Percentiles rank a stretch among this genome's conserved stretches.
Evolutionary conservation across 1,140 invertebrate genomes (phyloP).

Genomic region (Diachasma alloeum): DNA sequence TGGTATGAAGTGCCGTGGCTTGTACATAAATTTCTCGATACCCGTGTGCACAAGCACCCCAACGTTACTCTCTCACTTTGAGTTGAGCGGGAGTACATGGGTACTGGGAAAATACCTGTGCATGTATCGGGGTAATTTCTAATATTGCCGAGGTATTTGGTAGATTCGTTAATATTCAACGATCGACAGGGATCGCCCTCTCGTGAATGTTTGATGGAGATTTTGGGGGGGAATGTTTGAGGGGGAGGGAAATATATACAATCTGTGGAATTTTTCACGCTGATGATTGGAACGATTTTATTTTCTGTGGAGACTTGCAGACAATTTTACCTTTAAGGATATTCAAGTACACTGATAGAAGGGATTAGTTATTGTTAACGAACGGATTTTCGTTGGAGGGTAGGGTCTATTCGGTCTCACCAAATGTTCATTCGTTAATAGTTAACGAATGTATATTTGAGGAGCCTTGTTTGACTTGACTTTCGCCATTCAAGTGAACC

Average conservation of each 20-base stretch:
- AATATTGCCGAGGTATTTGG: slow-evolving; percentile 17
- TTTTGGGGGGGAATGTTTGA: not conserved
- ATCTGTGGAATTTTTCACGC: not conserved
- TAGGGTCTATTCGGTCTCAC: too few relatives aligned
- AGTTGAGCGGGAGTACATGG: not conserved
- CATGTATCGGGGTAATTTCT: slow-evolving; percentile 10
- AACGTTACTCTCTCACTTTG: not conserved
- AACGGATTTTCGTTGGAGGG: too few relatives aligned
- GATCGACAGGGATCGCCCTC: not conserved
- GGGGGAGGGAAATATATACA: not conserved
- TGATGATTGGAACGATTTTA: not conserved
- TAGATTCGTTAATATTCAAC: slow-evolving; percentile 31
- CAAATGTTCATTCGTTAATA: too few relatives aligned
- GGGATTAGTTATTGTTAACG: too few relatives aligned
- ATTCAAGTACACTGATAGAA: too few relatives aligned
- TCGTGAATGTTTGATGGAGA: slow-evolving; percentile 23
- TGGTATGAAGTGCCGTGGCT: slow-evolving; percentile 23
- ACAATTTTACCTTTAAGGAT: too few relatives aligned
- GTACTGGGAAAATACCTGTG: not conserved
- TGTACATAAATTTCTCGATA: slow-evolving; percentile 30
- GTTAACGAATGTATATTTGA: too few relatives aligned
- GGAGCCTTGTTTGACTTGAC: too few relatives aligned
- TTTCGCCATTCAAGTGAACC: too few relatives aligned
- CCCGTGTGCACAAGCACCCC: not conserved
- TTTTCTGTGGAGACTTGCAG: too few relatives aligned